Evolutionary conservation across 2,888 invertebrate genomes (phyloP), one percentile per base, ranked within the genome.

Genomic region (Lycaena phlaeas): DNA sequence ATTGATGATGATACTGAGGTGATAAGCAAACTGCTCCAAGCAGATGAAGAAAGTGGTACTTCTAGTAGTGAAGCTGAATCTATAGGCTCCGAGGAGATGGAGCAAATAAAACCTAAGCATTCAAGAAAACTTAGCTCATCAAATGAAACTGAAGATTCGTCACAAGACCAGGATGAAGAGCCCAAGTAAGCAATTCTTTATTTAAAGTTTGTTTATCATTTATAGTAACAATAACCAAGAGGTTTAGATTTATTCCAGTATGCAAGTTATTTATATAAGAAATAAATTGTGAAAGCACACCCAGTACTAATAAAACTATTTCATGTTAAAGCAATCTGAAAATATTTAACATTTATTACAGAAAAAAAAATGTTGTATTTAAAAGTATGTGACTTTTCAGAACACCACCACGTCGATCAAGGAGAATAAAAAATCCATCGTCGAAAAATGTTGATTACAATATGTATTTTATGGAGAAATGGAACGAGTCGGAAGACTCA

Each of bases 11-110:
- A 77, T 31, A 66, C 72, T 0, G 76, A 76, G 43, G 73, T 78
- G 4, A 77, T 79, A 48, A 76, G 71, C 51, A 77, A 77, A 45
- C 53, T 79, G n/a, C 48, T 75, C 10, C 73, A 79, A 41, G 77
- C 68, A 0, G 79, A 79, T 27, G 73, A 56, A 37, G 59, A 58
- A 7, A 57, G 69, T 34, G 67, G 64, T 29, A 55, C 62, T 0
- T 55, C 44, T 30, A 61, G 59, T 6, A 72, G 72, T 52, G 76
- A 74, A 10, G 76, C 76, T 15, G 74, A 68, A 48, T 60, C 60
- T 36, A 70, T 68, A 40, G 48, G 64, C 0, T 51, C 68, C 1
- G 65, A 61, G 3, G 54, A 59, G 27, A 57, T 56, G 14, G 59
- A 60, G 3, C 50, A 61, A 0, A 66, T 69, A 3, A 54, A 76